Conservation (phyloP, 2,888 invertebrate species). For the Yponomeuta plumbellus region DNA sequence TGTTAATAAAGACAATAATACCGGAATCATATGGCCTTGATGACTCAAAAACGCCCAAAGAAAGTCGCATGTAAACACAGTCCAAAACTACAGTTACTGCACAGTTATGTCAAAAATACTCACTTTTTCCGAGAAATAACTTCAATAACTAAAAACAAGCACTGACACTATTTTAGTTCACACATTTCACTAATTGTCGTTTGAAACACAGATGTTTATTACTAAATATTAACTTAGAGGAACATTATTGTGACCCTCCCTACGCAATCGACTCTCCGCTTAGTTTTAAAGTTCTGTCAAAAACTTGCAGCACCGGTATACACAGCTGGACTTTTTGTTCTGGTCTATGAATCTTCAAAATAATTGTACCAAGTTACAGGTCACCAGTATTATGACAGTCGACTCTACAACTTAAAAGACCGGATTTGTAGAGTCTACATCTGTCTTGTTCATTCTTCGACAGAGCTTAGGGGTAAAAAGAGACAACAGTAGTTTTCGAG, state of each 20-base stretch:
- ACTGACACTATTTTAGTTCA: conserved; percentile 12
- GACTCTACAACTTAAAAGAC: conserved; percentile 23
- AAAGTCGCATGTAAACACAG: conserved; percentile 50
- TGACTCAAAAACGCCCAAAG: conserved; percentile 42
- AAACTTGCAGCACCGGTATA: conserved; percentile 71
- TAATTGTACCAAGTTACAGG: background rate
- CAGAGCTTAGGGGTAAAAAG: conserved; percentile 28
- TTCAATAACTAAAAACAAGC: background rate
- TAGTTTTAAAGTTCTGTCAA: conserved; percentile 69
- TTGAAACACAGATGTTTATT: background rate
- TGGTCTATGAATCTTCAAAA: background rate
- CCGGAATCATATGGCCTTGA: conserved; percentile 42
- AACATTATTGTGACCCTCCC: background rate
- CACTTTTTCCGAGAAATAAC: conserved; percentile 6
- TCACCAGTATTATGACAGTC: background rate
- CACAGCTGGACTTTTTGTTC: background rate
- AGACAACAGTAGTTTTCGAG: conserved; percentile 30
- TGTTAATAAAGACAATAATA: background rate
- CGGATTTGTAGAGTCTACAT: conserved; percentile 41
- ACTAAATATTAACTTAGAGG: background rate
- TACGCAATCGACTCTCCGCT: conserved; percentile 35
- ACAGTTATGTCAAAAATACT: conserved; percentile 25
- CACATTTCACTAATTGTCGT: background rate
- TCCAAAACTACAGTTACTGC: conserved; percentile 17
- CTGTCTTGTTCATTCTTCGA: conserved; percentile 28